Evolutionary conservation across 2,888 invertebrate genomes (phyloP), one percentile per base, ranked within the genome.

Genomic region (Diachrysia chrysitis): DNA sequence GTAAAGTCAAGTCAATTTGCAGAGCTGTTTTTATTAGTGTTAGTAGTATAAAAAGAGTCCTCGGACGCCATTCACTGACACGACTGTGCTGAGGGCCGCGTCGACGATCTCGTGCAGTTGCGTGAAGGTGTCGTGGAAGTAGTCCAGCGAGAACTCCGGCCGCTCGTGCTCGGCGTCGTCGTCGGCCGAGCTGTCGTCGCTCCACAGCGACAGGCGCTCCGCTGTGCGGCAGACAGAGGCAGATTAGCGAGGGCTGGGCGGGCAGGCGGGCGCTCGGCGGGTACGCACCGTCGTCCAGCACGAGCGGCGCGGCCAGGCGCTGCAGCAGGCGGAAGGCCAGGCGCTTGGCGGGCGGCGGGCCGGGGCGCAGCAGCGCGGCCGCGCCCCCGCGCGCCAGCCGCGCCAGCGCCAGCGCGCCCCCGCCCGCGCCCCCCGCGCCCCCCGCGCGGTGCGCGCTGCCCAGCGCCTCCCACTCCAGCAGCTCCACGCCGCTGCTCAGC

Each of bases 221-320:
- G 85, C 92, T 91, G 78, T 2, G 14, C n/a, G 14, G 12, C 12
- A 6, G 5, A 4, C 0, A 0, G n/a, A 5, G n/a, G 42, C n/a
- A n/a, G 42, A 5, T 42, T n/a, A n/a, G n/a, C 1, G 42, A 6
- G n/a, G n/a, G 42, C 4, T 5, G 42, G 42, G 42, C 16, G 42
- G 6, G n/a, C n/a, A n/a, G 42, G 42, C n/a, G 4, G n/a, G n/a
- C 16, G 42, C 6, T 7, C 10, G 21, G 12, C 12, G 2, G 21
- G 0, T 12, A 62, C 85, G 73, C 16, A 92, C 92, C 90, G 66
- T 92, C 92, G 2, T 84, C 83, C 32, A 84, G 63, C 16, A 91
- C 87, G 19, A 89, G 81, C 19, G 87, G 83, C 48, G 78, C 67
- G 9, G 83, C 81, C n/a, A 91, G 55, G 2, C 73, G 66, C 0